Conservation (phyloP, 2,888 invertebrate genomes). For the Protodeltote pygarga region DNA sequence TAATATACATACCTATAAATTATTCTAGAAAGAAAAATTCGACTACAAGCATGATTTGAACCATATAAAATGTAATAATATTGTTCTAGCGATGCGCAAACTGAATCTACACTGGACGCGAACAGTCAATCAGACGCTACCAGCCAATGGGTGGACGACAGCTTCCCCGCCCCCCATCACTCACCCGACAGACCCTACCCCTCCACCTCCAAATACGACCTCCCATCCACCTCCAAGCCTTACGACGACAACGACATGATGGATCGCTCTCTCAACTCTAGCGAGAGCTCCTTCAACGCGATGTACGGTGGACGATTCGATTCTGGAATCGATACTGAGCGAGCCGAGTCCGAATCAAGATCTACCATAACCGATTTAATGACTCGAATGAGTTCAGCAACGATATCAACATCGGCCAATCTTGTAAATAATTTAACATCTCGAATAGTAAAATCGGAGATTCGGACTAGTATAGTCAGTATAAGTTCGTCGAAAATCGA, state of each 20-base stretch:
- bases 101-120: constrained; percentile 71
- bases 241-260: constrained; percentile 80
- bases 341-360: constrained; percentile 64
- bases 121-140: constrained; percentile 80
- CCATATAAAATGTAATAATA: too few relatives aligned
- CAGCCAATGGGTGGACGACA: constrained; percentile 85
- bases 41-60: too few relatives aligned
- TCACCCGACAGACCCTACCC: constrained; percentile 66
- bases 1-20: too few relatives aligned
- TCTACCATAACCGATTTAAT: constrained; percentile 76
- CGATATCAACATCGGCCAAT: constrained; percentile 72
- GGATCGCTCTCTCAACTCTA: constrained; percentile 78
- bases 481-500: constrained; percentile 81
- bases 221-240: constrained; percentile 73
- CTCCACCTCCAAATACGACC: constrained; percentile 68
- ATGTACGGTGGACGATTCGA: constrained; percentile 73
- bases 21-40: too few relatives aligned
- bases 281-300: constrained; percentile 81
- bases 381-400: constrained; percentile 78
- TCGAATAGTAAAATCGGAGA: constrained; percentile 75
- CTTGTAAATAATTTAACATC: constrained; percentile 72
- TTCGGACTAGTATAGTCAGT: constrained; percentile 77
- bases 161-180: constrained; percentile 77
- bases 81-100: constrained; percentile 56
- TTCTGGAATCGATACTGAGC: constrained; percentile 71